Base-by-base conservation (phyloP, 2,797 vertebrate species). In the Percopsis omiscomaycus region DNA sequence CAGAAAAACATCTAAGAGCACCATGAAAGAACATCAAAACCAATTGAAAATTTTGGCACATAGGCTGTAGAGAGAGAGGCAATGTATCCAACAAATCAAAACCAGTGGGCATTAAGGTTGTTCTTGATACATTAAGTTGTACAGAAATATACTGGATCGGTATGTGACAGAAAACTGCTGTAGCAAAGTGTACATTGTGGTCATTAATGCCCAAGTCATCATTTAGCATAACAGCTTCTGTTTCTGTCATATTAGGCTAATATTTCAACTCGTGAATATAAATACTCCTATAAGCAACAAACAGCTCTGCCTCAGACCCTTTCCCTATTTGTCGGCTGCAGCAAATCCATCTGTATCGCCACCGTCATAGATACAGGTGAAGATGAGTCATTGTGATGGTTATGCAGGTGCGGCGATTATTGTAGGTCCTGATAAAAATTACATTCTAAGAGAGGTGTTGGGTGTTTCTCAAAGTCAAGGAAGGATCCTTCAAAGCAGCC, bases 351-450 rank as follows among this genome's bases (percentile, higher is more conserved):
- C 29, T 15, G 29, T 14, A n/a, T 29, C 47, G 51, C 55, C 44
- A 55, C 1, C 47, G 51, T 64, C 44, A 55, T 3, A 46, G 52
- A 64, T 47, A 13, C 61, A 30, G 27, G 12, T 29, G 27, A 6
- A 64, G 61, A 64, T 48, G 42, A 55, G 42, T 48, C 51, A 55
- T 14, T 46, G 32, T 5, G 29, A 0, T 13, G 29, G 60, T 79
- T 80, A 75, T 51, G 64, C 70, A 58, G 15, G 50, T 58, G 66
- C 13, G 42, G n/a, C 29, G 6, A 46, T 77, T 45, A 63, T 45
- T 11, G 22, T 44, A 62, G 63, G 49, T n/a, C 47, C 0, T 28
- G 27, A 50, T 56, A 42, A 27, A 50, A 45, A 22, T 28, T 5
- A 68, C 0, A 12, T 22, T 42, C 4, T 28, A 12, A 3, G 50